Percentiles rank a stretch among this genome's conserved stretches.
Evolutionary conservation across 1,140 invertebrate species (phyloP).

Genomic region (Batillaria attramentaria): DNA sequence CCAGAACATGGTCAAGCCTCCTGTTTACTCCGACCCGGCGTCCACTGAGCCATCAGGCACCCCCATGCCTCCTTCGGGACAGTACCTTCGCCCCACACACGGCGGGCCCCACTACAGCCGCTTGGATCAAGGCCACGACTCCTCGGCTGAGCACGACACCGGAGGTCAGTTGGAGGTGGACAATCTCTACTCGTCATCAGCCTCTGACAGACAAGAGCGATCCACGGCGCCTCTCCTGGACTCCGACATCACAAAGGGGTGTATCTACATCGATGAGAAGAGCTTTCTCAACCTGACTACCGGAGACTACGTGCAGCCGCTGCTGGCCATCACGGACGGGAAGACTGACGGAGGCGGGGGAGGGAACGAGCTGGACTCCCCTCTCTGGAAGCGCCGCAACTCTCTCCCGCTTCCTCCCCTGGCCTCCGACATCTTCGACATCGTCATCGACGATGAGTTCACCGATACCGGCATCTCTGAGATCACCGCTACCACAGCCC

Average conservation of each 20-base stretch:
- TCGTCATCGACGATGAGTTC: constrained; percentile 34
- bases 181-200: constrained; percentile 30
- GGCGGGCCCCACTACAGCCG: constrained; percentile 27
- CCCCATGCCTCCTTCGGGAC: constrained; percentile 22
- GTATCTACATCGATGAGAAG: constrained; percentile 67
- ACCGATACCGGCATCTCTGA: constrained; percentile 18
- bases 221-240: constrained; percentile 47
- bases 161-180: constrained; percentile 22
- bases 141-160: constrained; percentile 22
- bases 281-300: constrained; percentile 68
- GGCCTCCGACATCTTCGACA: constrained; percentile 38
- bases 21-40: not conserved
- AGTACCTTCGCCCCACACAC: constrained; percentile 3
- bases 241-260: constrained; percentile 55
- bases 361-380: constrained; percentile 54
- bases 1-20: not conserved
- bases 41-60: not conserved
- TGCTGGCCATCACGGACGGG: constrained; percentile 38
- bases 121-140: constrained; percentile 8
- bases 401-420: constrained; percentile 35
- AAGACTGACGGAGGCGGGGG: constrained; percentile 5
- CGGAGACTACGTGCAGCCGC: constrained; percentile 53
- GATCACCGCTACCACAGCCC: not conserved
- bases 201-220: constrained; percentile 27
- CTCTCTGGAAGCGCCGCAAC: constrained; percentile 61